Percentiles rank a stretch among this genome's conserved stretches.
These are phyloP conservation scores for Barbus barbus DNA, from an alignment of 2,113 vertebrate species.

Conservation along the genomic window DNA sequence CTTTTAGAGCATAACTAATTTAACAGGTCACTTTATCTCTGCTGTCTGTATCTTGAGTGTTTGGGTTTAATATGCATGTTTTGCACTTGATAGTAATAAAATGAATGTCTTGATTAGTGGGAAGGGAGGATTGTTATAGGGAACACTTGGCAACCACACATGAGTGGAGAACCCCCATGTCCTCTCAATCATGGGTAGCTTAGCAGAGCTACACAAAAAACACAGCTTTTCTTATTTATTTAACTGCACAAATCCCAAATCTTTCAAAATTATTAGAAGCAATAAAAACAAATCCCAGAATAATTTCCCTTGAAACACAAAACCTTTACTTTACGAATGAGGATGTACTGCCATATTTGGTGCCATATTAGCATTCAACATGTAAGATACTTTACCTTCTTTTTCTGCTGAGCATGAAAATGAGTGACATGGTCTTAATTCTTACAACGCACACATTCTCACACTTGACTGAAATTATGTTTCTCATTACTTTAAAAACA, in stretches of 20 bases:
- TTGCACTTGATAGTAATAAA: conserved; percentile 27
- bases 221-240: conserved; percentile 10
- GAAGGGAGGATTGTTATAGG: conserved; percentile 68
- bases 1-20: background rate
- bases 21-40: background rate
- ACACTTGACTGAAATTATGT: background rate
- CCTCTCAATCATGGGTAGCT: conserved; percentile 45
- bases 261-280: background rate
- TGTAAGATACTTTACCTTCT: background rate
- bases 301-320: background rate
- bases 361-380: background rate
- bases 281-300: background rate
- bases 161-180: conserved; percentile 51
- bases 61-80: conserved; percentile 44
- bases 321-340: background rate
- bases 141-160: conserved; percentile 66
- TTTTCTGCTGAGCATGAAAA: background rate
- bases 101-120: conserved; percentile 55
- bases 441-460: background rate
- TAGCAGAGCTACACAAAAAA: conserved; percentile 48
- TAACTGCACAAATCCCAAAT: conserved; percentile 17
- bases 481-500: background rate
- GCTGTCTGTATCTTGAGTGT: conserved; percentile 2
- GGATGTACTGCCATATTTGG: background rate
- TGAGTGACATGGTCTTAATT: background rate